Conservation (phyloP, 2,888 invertebrate genomes). For the Ceriagrion tenellum region DNA sequence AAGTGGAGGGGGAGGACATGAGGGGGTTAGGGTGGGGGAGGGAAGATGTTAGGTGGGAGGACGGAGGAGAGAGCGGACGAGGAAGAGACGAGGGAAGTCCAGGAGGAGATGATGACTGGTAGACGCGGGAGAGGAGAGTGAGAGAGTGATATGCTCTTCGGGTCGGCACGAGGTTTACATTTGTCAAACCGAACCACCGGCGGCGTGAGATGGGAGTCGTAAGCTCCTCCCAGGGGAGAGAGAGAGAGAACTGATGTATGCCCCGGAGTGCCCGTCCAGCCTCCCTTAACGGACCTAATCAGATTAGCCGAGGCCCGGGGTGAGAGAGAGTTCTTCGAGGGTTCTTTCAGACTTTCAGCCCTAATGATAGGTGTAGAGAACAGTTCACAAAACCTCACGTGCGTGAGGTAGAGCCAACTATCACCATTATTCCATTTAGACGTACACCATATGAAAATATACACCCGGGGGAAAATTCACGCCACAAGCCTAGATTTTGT, state of each 20-base stretch:
- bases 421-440: no score
- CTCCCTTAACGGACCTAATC: neutral
- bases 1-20: neutral
- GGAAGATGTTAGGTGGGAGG: neutral
- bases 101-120: neutral
- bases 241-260: neutral
- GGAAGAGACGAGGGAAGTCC: neutral
- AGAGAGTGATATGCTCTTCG: neutral
- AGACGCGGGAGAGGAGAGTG: neutral
- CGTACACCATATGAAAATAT: no score
- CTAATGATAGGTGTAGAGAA: neutral
- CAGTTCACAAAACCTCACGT: neutral
- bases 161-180: constrained; percentile 4
- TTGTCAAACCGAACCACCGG: neutral
- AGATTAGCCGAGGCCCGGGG: neutral
- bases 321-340: neutral
- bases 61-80: constrained; percentile 4
- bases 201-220: neutral
- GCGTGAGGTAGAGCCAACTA: no score
- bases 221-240: neutral
- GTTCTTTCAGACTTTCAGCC: neutral
- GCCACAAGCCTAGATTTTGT: no score
- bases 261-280: neutral
- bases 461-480: no score
- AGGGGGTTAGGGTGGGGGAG: neutral